A percentile compares a stretch with the other conserved stretches of the same genome.
These are phyloP conservation scores for Netelia inedita DNA, from an alignment of 2,888 invertebrate species.

Conservation along the genomic window DNA sequence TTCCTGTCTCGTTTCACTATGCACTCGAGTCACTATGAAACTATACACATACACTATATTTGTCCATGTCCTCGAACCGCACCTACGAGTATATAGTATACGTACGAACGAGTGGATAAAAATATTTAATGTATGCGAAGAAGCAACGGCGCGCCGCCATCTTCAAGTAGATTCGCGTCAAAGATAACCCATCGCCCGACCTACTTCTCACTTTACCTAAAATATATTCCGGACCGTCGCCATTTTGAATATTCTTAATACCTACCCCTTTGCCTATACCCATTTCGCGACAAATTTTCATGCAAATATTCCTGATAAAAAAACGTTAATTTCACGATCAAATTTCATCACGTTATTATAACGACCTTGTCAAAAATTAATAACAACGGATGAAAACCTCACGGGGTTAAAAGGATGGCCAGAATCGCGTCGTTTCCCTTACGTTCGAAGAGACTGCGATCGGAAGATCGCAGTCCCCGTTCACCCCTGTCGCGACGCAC, in stretches of 20 bases:
- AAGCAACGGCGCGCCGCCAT: background rate
- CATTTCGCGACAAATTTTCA: background rate
- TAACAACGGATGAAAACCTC: conserved; percentile 34
- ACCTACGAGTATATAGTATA: background rate
- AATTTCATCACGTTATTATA: conserved; percentile 6
- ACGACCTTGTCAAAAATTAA: conserved; percentile 44
- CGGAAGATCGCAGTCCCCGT: too few species aligned
- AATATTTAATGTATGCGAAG: conserved; percentile 46
- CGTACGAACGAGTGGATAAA: conserved; percentile 34
- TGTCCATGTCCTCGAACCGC: background rate
- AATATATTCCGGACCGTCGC: background rate
- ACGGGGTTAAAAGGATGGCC: background rate
- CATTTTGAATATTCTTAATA: conserved; percentile 1
- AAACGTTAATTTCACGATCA: background rate
- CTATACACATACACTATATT: conserved; percentile 36
- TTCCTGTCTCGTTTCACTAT: conserved; percentile 47
- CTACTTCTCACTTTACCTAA: conserved; percentile 8
- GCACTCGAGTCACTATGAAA: conserved; percentile 48
- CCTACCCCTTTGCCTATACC: background rate
- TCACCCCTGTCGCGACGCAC: background rate
- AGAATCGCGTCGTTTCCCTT: background rate
- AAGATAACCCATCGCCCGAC: conserved; percentile 17
- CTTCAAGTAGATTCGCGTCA: conserved; percentile 1
- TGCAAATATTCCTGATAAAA: conserved; percentile 11
- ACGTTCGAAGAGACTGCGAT: background rate